phyloP scores from a whole-genome alignment of 2,888 invertebrate genomes.

The Sphecodes monilicornis region DNA sequence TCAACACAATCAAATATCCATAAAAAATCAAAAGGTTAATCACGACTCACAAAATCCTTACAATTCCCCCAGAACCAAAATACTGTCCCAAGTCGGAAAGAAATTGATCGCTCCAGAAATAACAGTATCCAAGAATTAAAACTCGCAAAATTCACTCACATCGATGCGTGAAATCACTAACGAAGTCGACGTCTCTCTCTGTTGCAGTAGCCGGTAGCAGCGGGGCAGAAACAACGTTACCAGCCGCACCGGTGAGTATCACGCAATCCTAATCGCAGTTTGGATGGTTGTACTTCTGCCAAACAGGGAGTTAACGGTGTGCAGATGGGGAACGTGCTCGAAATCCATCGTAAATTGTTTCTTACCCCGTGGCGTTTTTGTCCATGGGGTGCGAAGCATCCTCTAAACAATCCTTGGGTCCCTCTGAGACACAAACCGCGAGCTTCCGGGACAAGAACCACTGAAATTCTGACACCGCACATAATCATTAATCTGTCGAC shows the following conservation, averaged over 20 bases:
- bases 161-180: background rate
- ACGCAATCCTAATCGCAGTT: slow-evolving; percentile 15
- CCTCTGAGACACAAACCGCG: background rate
- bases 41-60: no score
- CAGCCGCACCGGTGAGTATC: slow-evolving; percentile 56
- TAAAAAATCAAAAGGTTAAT: no score
- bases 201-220: slow-evolving; percentile 65
- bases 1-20: no score
- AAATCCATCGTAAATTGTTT: slow-evolving; percentile 38
- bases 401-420: background rate
- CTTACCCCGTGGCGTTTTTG: slow-evolving; percentile 1
- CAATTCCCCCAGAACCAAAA: no score
- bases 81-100: no score
- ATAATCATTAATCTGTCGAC: background rate
- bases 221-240: slow-evolving; percentile 41
- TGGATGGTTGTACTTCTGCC: slow-evolving; percentile 12
- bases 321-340: slow-evolving; percentile 6
- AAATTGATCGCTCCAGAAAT: no score
- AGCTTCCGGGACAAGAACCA: background rate
- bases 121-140: no score
- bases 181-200: slow-evolving; percentile 27
- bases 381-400: background rate
- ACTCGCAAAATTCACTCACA: no score
- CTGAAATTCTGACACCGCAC: background rate
- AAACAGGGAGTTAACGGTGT: slow-evolving; percentile 4